Evolutionary conservation across 2,113 vertebrate genomes (phyloP).

Genomic region (Pedetes capensis): DNA sequence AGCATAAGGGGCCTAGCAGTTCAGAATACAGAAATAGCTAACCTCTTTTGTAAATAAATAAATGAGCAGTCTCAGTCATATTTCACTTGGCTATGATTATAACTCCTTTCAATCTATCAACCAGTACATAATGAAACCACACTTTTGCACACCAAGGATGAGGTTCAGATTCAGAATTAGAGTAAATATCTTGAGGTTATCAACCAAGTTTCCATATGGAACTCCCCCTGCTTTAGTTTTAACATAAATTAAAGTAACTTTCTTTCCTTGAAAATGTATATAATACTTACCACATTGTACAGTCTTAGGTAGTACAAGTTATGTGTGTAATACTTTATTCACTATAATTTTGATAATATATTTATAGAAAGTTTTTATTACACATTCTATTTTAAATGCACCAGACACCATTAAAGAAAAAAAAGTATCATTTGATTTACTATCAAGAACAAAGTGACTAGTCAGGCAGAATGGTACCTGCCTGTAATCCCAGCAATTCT

Average conservation of each 20-base stretch:
- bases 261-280: background rate
- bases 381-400: background rate
- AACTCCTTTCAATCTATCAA: background rate
- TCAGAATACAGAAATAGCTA: background rate
- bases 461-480: too few species aligned
- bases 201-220: background rate
- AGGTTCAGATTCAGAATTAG: background rate
- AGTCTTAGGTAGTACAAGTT: background rate
- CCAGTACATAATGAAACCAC: background rate
- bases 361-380: background rate
- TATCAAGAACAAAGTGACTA: background rate
- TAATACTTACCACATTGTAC: background rate
- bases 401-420: background rate
- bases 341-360: background rate
- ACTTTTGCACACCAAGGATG: background rate
- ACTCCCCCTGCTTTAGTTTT: background rate
- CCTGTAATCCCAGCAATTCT: too few species aligned
- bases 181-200: background rate
- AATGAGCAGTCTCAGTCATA: background rate
- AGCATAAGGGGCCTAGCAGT: background rate
- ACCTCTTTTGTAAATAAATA: background rate
- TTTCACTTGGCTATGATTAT: background rate
- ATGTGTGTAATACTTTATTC: background rate
- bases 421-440: background rate
- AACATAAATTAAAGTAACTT: background rate